Evolutionary conservation across 2,888 invertebrate genomes (phyloP), one percentile per base, ranked within the genome.

Genomic region (Dermolepida albohirtum): DNA sequence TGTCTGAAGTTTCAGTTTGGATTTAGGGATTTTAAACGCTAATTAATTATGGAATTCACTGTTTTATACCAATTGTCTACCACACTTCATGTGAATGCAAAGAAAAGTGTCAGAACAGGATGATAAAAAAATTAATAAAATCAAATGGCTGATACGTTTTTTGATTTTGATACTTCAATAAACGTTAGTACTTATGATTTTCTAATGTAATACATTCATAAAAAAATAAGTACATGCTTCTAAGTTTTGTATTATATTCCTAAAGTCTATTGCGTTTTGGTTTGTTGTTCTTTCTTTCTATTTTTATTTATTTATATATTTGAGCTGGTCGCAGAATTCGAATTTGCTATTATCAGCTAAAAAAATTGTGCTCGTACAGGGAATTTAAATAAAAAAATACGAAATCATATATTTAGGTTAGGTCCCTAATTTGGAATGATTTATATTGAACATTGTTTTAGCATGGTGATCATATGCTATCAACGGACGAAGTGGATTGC

Each of bases 141-240:
- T 79, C 81, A 78, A 90, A 93, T 93, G 93, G 93, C 92, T 89
- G 90, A 93, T 89, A 90, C 91, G 85, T 93, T 93, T 89, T 93
- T 93, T 88, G 92, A 90, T 86, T 91, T 93, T 86, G 90, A 92
- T 87, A 88, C 91, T 83, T 86, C 90, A 84, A 82, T 89, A 86
- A 89, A 90, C 87, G 93, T 92, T 85, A 92, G 90, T 88, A 81
- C 17, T 17, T 11, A 50, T 40, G 22, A 12, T 47, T 43, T 40
- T 22, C 17, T 16, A 17, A 10, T 29, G 8, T 16, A 22, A 11
- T 12, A 14, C 17, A 10, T 16, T n/a, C 10, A 22, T 50, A 39
- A 29, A 40, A 59, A 16, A 29, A 12, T 14, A 6, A 11, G 16
- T 50, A 11, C 4, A n/a, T 4, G 1, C 12, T 1, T 12, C 34